These are phyloP conservation scores for Acromyrmex charruanus DNA, from an alignment of 1,140 invertebrate species.

Conservation along the genomic window DNA sequence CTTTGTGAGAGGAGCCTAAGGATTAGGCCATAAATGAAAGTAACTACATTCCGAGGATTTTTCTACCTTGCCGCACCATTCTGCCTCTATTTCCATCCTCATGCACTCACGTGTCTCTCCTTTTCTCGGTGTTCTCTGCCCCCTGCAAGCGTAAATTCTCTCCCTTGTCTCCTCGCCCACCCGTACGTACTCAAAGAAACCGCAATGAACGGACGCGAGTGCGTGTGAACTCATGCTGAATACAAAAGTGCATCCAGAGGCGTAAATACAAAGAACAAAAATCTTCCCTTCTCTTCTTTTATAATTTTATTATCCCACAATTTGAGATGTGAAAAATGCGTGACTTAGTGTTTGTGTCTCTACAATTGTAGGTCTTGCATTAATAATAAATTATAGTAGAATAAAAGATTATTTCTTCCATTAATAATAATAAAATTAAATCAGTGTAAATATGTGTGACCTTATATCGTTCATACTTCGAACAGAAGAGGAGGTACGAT, in stretches of 20 bases:
- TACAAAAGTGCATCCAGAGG: conserved; percentile 15
- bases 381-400: background rate
- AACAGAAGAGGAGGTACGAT: background rate
- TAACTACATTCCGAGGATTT: conserved; percentile 79
- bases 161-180: too few relatives aligned
- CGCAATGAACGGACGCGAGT: conserved; percentile 21
- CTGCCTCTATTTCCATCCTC: conserved; percentile 57
- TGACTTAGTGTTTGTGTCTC: background rate
- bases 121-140: background rate
- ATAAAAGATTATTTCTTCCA: background rate
- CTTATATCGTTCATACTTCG: background rate
- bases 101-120: conserved; percentile 20
- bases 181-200: conserved; percentile 2
- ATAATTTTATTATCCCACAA: background rate
- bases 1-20: conserved; percentile 62
- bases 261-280: background rate
- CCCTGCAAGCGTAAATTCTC: background rate
- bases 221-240: conserved; percentile 11
- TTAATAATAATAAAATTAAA: background rate
- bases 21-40: conserved; percentile 81
- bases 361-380: background rate
- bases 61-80: conserved; percentile 69
- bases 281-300: background rate
- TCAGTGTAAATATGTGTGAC: background rate
- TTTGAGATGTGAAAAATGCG: background rate